A percentile compares a stretch with the other conserved stretches of the same genome.
Conservation (phyloP, 2,797 vertebrate genomes). For the Myoxocephalus aenaeus region DNA sequence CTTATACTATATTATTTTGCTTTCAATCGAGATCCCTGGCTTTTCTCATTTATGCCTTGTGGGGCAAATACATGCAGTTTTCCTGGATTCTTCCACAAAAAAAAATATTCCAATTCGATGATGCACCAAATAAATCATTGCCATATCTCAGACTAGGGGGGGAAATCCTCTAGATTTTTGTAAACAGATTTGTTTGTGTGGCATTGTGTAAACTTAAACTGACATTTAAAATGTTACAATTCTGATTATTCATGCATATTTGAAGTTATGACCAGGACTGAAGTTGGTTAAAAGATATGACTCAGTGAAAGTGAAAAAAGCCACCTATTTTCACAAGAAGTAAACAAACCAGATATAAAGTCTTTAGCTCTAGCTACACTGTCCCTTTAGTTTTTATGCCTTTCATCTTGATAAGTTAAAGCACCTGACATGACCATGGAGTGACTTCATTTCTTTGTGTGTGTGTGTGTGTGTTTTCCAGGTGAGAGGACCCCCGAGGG, state of each 20-base stretch:
- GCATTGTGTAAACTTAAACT: not conserved
- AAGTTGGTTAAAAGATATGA: not conserved
- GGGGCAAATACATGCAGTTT: too few relatives aligned
- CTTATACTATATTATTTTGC: too few relatives aligned
- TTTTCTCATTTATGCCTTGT: not conserved
- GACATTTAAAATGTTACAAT: not conserved
- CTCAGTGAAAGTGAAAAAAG: accelerated
- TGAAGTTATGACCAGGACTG: not conserved
- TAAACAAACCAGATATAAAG: not conserved
- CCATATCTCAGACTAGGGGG: too few relatives aligned
- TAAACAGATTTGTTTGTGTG: not conserved
- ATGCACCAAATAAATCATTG: not conserved
- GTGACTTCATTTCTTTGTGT: not conserved
- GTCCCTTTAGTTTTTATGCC: not conserved
- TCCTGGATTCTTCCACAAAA: too few relatives aligned
- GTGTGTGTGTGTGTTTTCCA: constrained; percentile 60
- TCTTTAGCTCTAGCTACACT: not conserved
- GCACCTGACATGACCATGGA: not conserved
- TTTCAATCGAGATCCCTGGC: not conserved
- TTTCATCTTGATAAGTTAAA: not conserved
- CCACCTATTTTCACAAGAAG: not conserved
- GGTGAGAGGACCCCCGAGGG: constrained; percentile 81
- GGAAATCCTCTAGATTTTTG: too few relatives aligned
- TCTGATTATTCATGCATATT: not conserved
- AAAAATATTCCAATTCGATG: too few relatives aligned